Evolutionary conservation across 2,797 vertebrate genomes (phyloP).

Genomic region (Alosa sapidissima): DNA sequence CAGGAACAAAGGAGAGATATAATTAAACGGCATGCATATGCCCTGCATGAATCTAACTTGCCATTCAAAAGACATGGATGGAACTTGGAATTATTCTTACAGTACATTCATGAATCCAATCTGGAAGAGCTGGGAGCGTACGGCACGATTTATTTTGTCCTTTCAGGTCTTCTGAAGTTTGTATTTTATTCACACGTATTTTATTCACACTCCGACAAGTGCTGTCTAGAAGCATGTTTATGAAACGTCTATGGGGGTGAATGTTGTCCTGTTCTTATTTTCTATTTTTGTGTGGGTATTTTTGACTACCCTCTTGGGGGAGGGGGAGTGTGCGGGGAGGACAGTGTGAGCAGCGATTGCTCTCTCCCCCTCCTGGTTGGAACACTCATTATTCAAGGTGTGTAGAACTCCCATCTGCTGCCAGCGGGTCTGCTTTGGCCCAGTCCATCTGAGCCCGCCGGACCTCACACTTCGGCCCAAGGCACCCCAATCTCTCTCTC

Average conservation of each 20-base stretch:
- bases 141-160: too few species aligned
- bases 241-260: slow-evolving; percentile 13
- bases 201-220: background rate
- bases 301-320: slow-evolving; percentile 36
- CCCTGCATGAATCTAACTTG: background rate
- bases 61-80: background rate
- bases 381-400: slow-evolving; percentile 53
- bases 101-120: background rate
- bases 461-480: slow-evolving; percentile 12
- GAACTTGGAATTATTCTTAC: background rate
- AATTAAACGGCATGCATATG: background rate
- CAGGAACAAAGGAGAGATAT: background rate
- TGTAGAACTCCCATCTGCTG: slow-evolving; percentile 50
- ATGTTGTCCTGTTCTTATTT: background rate
- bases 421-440: slow-evolving; percentile 28
- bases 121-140: background rate
- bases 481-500: background rate
- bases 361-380: slow-evolving; percentile 33
- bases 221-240: background rate
- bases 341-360: background rate
- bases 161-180: background rate
- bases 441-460: slow-evolving; percentile 42
- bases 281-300: slow-evolving; percentile 33
- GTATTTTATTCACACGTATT: background rate
- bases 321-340: background rate